These are phyloP conservation scores for Myotis daubentonii DNA, from an alignment of 2,797 vertebrate genomes.

Conservation along the genomic window DNA sequence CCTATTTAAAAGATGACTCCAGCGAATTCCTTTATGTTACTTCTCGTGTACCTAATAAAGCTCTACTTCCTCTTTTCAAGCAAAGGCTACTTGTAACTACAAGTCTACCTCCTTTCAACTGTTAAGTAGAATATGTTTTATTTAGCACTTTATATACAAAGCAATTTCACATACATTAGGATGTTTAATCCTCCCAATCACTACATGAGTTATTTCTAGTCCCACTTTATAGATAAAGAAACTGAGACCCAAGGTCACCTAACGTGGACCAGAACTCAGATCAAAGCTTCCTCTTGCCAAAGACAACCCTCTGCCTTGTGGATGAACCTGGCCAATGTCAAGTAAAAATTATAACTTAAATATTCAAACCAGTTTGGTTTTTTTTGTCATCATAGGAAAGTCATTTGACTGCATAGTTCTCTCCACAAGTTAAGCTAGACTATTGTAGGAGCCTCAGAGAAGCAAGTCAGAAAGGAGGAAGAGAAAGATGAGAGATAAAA, in stretches of 20 bases:
- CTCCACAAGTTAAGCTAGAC: background rate
- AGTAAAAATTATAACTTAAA: background rate
- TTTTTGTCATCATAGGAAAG: constrained; percentile 4
- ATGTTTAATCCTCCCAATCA: background rate
- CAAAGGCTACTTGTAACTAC: background rate
- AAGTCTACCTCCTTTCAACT: background rate
- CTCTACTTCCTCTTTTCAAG: background rate
- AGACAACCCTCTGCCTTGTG: background rate
- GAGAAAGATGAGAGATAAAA: background rate
- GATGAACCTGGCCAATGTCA: background rate
- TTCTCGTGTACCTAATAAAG: constrained; percentile 60
- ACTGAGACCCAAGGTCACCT: background rate
- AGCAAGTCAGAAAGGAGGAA: background rate
- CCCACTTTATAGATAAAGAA: constrained; percentile 11
- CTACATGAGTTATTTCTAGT: background rate
- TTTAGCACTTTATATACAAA: background rate
- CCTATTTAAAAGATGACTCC: constrained; percentile 36
- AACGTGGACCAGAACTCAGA: background rate
- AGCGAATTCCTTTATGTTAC: background rate
- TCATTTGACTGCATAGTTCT: background rate
- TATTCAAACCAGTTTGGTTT: background rate
- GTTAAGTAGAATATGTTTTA: background rate
- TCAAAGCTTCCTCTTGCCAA: background rate
- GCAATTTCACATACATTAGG: background rate
- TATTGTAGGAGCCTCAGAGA: background rate